phyloP scores from a whole-genome alignment of 2,797 vertebrate species.

The Spea hammondii region DNA sequence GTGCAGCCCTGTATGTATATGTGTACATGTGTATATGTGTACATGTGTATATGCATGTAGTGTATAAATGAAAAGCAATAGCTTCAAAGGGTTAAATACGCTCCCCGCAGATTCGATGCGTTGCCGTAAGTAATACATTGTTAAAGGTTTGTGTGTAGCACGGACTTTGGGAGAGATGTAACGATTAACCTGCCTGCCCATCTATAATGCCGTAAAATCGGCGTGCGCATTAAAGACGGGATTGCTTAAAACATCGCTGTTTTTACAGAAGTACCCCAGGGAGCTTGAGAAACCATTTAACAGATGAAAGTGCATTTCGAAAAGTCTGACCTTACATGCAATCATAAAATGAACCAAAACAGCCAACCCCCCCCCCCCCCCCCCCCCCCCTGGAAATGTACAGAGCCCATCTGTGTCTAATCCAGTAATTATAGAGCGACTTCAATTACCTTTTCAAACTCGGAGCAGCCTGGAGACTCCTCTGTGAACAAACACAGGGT shows the following conservation, averaged over 20 bases:
- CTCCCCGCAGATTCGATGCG: too few relatives aligned
- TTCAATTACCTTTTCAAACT: slow-evolving; percentile 85
- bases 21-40: too few relatives aligned
- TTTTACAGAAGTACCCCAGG: slow-evolving; percentile 77
- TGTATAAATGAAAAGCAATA: too few relatives aligned
- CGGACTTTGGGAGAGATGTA: slow-evolving; percentile 70
- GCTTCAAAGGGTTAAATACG: too few relatives aligned
- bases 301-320: slow-evolving; percentile 85
- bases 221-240: slow-evolving; percentile 71
- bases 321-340: slow-evolving; percentile 84
- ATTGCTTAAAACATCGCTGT: slow-evolving; percentile 82
- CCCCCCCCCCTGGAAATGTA: slow-evolving; percentile 67
- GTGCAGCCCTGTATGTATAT: too few relatives aligned
- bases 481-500: slow-evolving; percentile 75
- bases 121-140: background rate
- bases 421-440: slow-evolving; percentile 83
- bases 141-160: slow-evolving; percentile 2
- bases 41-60: too few relatives aligned
- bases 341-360: slow-evolving; percentile 84
- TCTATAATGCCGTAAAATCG: slow-evolving; percentile 77
- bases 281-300: slow-evolving; percentile 80
- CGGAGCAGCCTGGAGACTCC: slow-evolving; percentile 79
- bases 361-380: slow-evolving; percentile 53
- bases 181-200: slow-evolving; percentile 76
- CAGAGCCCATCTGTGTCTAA: slow-evolving; percentile 84